These are phyloP conservation scores for Vanessa cardui DNA, from an alignment of 2,888 invertebrate species.

Conservation along the genomic window DNA sequence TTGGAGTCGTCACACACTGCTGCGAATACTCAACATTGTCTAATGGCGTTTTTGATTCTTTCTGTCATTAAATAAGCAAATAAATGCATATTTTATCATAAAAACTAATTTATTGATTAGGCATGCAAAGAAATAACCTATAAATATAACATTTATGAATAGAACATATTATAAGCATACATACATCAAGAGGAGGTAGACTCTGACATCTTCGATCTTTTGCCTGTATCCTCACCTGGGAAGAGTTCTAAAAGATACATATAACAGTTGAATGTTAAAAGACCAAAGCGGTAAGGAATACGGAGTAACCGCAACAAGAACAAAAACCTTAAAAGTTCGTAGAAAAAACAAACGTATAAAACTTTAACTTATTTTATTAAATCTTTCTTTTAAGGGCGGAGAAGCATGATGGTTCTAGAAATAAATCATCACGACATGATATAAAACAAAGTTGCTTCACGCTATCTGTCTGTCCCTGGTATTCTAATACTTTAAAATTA, in stretches of 20 bases:
- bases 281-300: not conserved
- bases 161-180: conserved; percentile 30
- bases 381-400: no score
- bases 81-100: not conserved
- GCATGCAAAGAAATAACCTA: no score
- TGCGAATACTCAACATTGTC: conserved; percentile 35
- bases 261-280: not conserved
- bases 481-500: no score
- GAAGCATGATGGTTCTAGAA: no score
- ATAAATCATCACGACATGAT: no score
- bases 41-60: conserved; percentile 34
- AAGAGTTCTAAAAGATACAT: conserved; percentile 46
- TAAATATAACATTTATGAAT: not conserved
- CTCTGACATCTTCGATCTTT: conserved; percentile 60
- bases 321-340: conserved; percentile 12
- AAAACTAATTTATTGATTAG: no score
- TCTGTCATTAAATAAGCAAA: conserved; percentile 22
- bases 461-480: no score
- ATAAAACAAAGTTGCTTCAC: no score
- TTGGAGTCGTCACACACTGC: conserved; percentile 40
- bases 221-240: conserved; percentile 41
- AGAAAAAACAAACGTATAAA: not conserved
- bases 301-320: conserved; percentile 7
- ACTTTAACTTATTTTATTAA: no score
- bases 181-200: conserved; percentile 58